Percentiles rank a stretch among this genome's conserved stretches.
These are phyloP conservation scores for Phrynocephalus vlangalii DNA, from an alignment of 2,797 vertebrate genomes.

Conservation along the genomic window DNA sequence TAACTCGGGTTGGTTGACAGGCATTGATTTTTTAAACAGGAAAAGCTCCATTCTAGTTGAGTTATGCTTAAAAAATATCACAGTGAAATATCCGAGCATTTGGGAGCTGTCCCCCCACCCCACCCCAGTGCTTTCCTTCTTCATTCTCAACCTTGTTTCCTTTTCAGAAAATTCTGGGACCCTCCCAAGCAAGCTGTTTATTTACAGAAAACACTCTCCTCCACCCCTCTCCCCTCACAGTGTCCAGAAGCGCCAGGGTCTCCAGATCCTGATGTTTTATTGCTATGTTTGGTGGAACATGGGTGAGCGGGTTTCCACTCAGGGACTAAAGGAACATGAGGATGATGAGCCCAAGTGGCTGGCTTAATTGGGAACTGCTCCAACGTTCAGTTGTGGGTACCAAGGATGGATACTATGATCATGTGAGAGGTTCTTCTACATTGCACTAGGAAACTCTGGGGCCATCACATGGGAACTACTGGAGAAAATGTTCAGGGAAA, in stretches of 20 bases:
- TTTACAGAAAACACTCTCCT: background rate
- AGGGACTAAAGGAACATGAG: accelerated
- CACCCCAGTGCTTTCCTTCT: background rate
- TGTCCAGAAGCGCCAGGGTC: background rate
- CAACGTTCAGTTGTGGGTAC: background rate
- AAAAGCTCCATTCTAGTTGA: background rate
- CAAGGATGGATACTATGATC: background rate
- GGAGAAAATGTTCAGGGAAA: no score
- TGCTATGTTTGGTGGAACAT: background rate
- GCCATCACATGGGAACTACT: no score
- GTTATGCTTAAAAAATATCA: background rate
- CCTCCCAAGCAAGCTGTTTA: background rate
- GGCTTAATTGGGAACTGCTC: no score
- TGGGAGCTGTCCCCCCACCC: background rate
- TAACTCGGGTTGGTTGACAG: background rate
- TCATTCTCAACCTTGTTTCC: background rate
- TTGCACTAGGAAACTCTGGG: background rate
- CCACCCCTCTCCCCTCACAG: background rate
- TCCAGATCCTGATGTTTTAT: background rate
- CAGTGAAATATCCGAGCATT: constrained; percentile 11
- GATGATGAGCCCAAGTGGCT: background rate
- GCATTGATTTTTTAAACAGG: background rate
- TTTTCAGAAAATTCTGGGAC: background rate
- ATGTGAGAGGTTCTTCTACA: no score
- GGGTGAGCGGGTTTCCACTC: accelerated